Evolutionary conservation across 2,888 invertebrate genomes (phyloP), one percentile per base, ranked within the genome.

Genomic region (Salpingus planirostris): DNA sequence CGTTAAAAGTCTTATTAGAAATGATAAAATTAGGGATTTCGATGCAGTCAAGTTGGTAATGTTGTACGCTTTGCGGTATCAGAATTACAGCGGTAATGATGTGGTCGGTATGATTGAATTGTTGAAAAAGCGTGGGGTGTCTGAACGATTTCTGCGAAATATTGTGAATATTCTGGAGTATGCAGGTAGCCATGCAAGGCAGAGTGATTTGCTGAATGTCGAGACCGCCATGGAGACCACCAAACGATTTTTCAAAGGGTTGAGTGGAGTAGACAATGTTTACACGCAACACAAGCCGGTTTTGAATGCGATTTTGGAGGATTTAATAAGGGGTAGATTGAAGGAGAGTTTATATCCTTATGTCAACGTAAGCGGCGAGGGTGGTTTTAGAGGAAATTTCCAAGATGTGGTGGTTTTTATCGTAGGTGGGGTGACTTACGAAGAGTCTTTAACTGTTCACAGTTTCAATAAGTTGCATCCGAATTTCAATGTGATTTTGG

Each of bases 211-310:
- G 38, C 90, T 92, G 57, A 85, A 84, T 2, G 73, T 80, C 31
- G 81, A 85, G 58, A 74, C 77, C 34, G 86, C 91, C 27, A 80
- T 80, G 1, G 88, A 93, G 53, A 89, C 95, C 48, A 95, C 95
- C 1, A 92, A 95, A 64, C 71, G 86, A 61, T 79, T 81, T 53
- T 87, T 80, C 57, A 93, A 85, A 74, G 89, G 88, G 11, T 68
- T 92, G 11, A 88, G 85, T 66, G 98, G 96, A 1, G 96, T 98
- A 0, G 98, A 99, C 61, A 99, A 99, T 66, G 90, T 99, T 40
- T 99, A 95, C 67, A 97, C 98, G 0, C 98, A 98, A 58, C 98
- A 99, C 65, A 83, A 83, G n/a, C 96, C 98, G 0, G 69, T 92
- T 13, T 65, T 99, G 3, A 80, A 83, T 50, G 89, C 91, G 57